Percentiles rank a stretch among this genome's conserved stretches.
Evolutionary conservation across 2,113 vertebrate species (phyloP).

Genomic region (Odocoileus hemionus): DNA sequence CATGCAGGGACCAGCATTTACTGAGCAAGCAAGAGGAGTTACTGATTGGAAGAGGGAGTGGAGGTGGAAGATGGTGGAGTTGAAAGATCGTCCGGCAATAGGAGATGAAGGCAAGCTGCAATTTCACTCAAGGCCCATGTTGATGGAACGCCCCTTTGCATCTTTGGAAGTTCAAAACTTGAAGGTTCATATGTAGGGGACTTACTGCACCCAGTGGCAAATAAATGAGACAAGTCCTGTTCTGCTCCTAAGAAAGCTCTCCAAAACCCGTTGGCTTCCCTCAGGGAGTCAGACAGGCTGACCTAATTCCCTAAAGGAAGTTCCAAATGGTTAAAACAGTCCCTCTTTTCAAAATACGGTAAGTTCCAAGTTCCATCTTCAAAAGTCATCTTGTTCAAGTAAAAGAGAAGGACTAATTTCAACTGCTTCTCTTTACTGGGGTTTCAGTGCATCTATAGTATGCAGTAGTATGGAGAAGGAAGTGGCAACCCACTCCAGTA

Average conservation of each 20-base stretch:
- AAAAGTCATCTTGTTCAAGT: background rate
- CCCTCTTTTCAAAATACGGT: background rate
- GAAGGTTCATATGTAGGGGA: background rate
- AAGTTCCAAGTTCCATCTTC: background rate
- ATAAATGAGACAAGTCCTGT: background rate
- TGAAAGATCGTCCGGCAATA: background rate
- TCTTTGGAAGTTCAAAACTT: background rate
- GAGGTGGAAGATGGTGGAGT: background rate
- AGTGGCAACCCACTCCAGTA: too few relatives aligned
- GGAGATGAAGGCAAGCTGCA: background rate
- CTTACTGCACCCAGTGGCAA: background rate
- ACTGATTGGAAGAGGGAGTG: background rate
- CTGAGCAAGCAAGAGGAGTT: background rate
- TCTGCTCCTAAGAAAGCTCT: background rate
- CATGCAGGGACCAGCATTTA: background rate
- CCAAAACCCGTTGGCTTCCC: background rate
- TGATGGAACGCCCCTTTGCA: background rate
- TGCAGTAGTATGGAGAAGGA: too few relatives aligned
- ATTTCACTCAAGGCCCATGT: background rate
- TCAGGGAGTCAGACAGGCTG: background rate
- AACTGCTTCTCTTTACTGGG: background rate
- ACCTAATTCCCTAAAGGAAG: background rate
- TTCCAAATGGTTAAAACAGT: background rate
- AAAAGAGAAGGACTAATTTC: too few relatives aligned
- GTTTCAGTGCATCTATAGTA: background rate